Evolutionary conservation across 1,140 invertebrate species (phyloP), one percentile per base, ranked within the genome.

Genomic region (Anagrus nilaparvatae): DNA sequence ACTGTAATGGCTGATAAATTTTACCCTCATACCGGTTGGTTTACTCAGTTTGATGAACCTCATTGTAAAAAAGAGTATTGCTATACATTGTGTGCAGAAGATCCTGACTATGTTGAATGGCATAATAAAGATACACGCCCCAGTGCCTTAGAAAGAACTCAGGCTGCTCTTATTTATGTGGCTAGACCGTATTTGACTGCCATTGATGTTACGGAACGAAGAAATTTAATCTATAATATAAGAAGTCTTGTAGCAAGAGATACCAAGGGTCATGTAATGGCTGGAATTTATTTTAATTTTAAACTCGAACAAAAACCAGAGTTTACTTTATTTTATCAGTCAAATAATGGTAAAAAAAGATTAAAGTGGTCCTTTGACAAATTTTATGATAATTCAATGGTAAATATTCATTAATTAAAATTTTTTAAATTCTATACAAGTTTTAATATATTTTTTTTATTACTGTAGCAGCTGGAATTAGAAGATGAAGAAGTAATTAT

Each of bases 21-120:
- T 19, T 87, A 86, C 65, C 90, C 90, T 4, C 86, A 93, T 58
- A 91, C 88, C 24, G 78, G 86, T 48, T 87, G 84, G 81, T 92
- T 91, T 58, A 78, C 75, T 3, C 84, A 89, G 54, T 79, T 78
- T 1, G 77, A 86, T 49, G 83, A 86, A 53, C 61, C 72, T 3
- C 34, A 47, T 6, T 75, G 76, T 50, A 77, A 76, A 45, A 87
- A 87, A 56, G 85, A 90, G 56, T 91, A 89, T 69, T 78, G 79
- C 56, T 90, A 90, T 63, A 72, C 69, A 34, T 74, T 80, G 48
- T 76, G 74, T 36, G 57, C 72, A 12, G 62, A 74, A 21, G 83
- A 81, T 57, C 54, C 69, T 13, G 72, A 78, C 45, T 92, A 89
- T 58, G 75, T 93, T 29, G 74, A 85, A 55, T 93, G 89, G 89